Base-by-base conservation (phyloP, 2,113 vertebrate genomes). In the Ptyas mucosa region DNA sequence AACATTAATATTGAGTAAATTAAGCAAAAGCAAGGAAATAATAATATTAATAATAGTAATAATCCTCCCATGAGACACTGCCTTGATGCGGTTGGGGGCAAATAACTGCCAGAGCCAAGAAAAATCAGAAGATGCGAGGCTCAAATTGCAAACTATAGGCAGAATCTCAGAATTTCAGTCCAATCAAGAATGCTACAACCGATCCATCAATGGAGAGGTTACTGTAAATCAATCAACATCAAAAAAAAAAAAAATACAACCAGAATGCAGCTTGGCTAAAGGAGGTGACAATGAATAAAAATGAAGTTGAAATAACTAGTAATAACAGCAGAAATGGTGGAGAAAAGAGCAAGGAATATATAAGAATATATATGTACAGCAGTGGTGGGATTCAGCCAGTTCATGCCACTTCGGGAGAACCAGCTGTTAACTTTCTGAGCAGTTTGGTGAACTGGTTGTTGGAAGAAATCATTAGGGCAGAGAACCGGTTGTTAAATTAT, bases 11-110 rank as follows among this genome's bases (percentile, higher is more conserved):
- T 75, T 81, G 61, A 90, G 92, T 43, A 93, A 23, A 94, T 88
- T 85, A 91, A n/a, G 0, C 92, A 92, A 46, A 49, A 3, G 86
- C 81, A 90, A 90, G 64, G 64, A 93, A 53, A 93, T 90, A 64
- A 61, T 1, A 18, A 57, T 1, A 10, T 88, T 94, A 52, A 64
- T n/a, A 3, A 58, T 53, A 15, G 15, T 54, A 3, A 54, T 54
- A 0, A 55, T 61, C 29, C 2, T 12, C 14, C 64, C n/a, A 15
- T 15, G 12, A 69, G 64, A 5, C 12, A n/a, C 5, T 69, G 5
- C 12, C 64, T 69, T 69, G 64, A 69, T 15, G 12, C 14, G 0
- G 29, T 34, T 15, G 64, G 29, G 14, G 64, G 64, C 64, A 69
- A 69, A 69, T n/a, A 69, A 69, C 29, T n/a, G 64, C 61, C 12